Evolutionary conservation across 2,113 vertebrate species (phyloP), one percentile per base, ranked within the genome.

Genomic region (Dromiciops gliroides): DNA sequence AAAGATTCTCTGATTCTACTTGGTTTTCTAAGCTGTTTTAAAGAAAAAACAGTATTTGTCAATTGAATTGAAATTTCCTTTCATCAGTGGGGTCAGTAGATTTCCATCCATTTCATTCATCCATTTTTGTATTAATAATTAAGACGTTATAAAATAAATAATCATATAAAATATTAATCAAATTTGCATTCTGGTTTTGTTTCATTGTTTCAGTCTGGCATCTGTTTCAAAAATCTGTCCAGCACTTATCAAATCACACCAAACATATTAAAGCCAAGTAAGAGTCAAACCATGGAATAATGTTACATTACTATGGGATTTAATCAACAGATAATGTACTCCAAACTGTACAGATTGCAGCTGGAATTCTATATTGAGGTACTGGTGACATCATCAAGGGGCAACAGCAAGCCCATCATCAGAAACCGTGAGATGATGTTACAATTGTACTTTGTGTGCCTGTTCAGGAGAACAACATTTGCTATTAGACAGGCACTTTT

Each of bases 381-480:
- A 60, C 89, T 0, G 3, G 23, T 60, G 24, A 75, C 12, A 19
- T 22, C 0, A 3, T 5, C 23, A 28, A 94, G 3, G 0, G 0
- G 6, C 44, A 16, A 91, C 90, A 91, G 37, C 8, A 16, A 90
- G 14, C 3, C 19, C 23, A 2, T 67, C 51, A 44, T 0, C 16
- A 90, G 49, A 88, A 47, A 5, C 6, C 0, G 0, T 0, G 9
- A 0, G 56, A 11, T 91, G 48, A n/a, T 31, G 26, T 50, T 48
- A 44, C 7, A 37, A 0, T 10, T 88, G 22, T 92, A 9, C 60
- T n/a, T 48, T 31, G 14, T 0, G 8, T 2, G 0, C 0, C 0
- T 50, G 7, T 67, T 51, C 26, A 11, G 51, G 28, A 8, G 44
- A 92, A 0, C 4, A 3, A 44, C 9, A 48, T 89, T 10, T 56